A percentile compares a stretch with the other conserved stretches of the same genome.
Conservation (phyloP, 1,140 invertebrate genomes). For the Drosophila kanapiae region DNA sequence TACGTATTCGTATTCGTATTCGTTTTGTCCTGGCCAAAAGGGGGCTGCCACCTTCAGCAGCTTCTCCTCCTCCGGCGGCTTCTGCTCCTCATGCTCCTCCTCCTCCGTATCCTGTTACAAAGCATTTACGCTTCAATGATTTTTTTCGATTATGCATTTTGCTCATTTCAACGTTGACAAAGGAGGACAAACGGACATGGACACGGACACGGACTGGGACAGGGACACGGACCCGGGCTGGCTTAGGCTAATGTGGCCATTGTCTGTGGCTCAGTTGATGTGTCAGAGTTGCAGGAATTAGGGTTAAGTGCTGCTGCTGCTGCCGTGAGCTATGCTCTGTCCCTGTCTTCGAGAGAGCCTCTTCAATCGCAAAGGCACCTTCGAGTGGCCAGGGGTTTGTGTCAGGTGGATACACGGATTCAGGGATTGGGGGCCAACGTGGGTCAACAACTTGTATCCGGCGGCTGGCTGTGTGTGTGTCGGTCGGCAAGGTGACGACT, state of each 20-base stretch:
- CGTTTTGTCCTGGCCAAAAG: slow-evolving; percentile 6
- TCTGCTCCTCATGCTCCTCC: neutral
- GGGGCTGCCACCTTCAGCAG: neutral
- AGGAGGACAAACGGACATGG: slow-evolving; percentile 19
- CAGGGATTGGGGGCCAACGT: slow-evolving; percentile 38
- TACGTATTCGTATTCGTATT: slow-evolving; percentile 1
- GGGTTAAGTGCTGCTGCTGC: slow-evolving; percentile 61
- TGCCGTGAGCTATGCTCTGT: slow-evolving; percentile 25
- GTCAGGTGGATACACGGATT: slow-evolving; percentile 8
- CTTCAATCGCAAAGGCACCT: slow-evolving; percentile 7
- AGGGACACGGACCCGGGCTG: slow-evolving; percentile 7
- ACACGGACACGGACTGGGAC: neutral
- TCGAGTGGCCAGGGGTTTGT: slow-evolving; percentile 2
- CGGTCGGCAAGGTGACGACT: slow-evolving; percentile 56
- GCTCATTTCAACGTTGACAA: slow-evolving; percentile 78
- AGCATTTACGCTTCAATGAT: slow-evolving; percentile 78
- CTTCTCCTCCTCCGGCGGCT: too few relatives aligned
- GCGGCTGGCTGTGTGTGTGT: slow-evolving; percentile 1
- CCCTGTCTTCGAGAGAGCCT: slow-evolving; percentile 1
- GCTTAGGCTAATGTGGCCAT: slow-evolving; percentile 68
- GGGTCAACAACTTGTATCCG: slow-evolving; percentile 73
- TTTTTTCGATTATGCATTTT: slow-evolving; percentile 82
- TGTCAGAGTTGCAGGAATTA: slow-evolving; percentile 63
- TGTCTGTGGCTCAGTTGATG: slow-evolving; percentile 55
- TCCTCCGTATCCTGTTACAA: slow-evolving; percentile 73